phyloP scores from a whole-genome alignment of 2,113 vertebrate genomes.

The Poecile atricapillus region DNA sequence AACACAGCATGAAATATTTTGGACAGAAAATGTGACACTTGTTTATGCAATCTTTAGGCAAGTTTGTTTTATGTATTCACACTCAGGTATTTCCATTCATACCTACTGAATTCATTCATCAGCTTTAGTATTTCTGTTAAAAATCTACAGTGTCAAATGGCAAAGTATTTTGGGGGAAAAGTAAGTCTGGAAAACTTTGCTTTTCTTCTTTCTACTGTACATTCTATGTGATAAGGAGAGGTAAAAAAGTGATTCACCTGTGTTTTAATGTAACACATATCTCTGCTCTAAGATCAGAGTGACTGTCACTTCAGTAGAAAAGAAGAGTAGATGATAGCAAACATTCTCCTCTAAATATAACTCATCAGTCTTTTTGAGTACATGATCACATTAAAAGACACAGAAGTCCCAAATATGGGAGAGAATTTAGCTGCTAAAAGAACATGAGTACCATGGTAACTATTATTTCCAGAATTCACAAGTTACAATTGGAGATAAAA shows the following conservation, averaged over 20 bases:
- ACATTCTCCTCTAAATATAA: neutral
- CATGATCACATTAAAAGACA: neutral
- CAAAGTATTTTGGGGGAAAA: neutral
- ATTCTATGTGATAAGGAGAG: neutral
- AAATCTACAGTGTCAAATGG: neutral
- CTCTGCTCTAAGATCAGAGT: neutral
- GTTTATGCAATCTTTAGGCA: neutral
- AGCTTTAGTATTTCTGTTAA: neutral
- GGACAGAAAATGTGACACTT: neutral
- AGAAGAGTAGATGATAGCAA: neutral
- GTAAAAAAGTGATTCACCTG: neutral
- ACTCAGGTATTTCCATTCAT: neutral
- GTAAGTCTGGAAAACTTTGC: neutral
- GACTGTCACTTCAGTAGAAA: neutral
- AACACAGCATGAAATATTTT: neutral
- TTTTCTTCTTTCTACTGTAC: neutral
- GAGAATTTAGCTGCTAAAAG: neutral
- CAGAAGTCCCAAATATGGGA: neutral
- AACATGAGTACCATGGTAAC: neutral
- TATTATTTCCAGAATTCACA: neutral
- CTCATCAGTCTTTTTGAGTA: neutral
- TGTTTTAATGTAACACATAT: neutral
- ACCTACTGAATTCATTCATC: neutral
- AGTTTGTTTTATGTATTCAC: neutral
- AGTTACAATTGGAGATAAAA: neutral